Percentiles rank a stretch among this genome's conserved stretches.
phyloP scores from a whole-genome alignment of 2,888 invertebrate genomes.

The Heterodera filipjevi region DNA sequence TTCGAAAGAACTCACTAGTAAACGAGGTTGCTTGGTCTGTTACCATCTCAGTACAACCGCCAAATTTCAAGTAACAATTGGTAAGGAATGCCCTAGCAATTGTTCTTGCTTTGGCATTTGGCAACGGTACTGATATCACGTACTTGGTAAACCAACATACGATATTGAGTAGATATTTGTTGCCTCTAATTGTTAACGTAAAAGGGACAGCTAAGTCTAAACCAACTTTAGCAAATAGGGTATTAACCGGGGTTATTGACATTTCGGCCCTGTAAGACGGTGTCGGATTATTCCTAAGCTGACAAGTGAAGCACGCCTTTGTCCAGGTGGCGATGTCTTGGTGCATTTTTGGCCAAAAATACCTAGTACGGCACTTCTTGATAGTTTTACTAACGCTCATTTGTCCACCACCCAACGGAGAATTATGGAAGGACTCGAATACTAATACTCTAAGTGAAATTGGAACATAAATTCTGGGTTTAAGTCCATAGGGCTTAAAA shows the following conservation, averaged over 20 bases:
- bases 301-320: too few species aligned
- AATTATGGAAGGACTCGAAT: slow-evolving; percentile 39
- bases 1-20: slow-evolving; percentile 29
- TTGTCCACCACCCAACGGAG: slow-evolving; percentile 42
- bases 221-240: too few species aligned
- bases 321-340: too few species aligned
- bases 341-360: too few species aligned
- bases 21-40: slow-evolving; percentile 55
- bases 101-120: slow-evolving; percentile 58
- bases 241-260: too few species aligned
- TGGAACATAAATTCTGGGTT: slow-evolving; percentile 4
- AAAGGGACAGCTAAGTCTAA: too few species aligned
- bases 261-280: too few species aligned
- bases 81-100: slow-evolving; percentile 54
- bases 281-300: too few species aligned
- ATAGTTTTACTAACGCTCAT: slow-evolving; percentile 6
- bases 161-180: slow-evolving; percentile 22
- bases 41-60: slow-evolving; percentile 45
- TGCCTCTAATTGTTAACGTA: too few species aligned
- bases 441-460: slow-evolving; percentile 11
- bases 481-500: neutral
- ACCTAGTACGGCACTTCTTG: too few species aligned
- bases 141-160: slow-evolving; percentile 42
- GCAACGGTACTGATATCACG: slow-evolving; percentile 53
- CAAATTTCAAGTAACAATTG: slow-evolving; percentile 32